Evolutionary conservation across 2,888 invertebrate genomes (phyloP), one percentile per base, ranked within the genome.

Genomic region (Tigriopus californicus): DNA sequence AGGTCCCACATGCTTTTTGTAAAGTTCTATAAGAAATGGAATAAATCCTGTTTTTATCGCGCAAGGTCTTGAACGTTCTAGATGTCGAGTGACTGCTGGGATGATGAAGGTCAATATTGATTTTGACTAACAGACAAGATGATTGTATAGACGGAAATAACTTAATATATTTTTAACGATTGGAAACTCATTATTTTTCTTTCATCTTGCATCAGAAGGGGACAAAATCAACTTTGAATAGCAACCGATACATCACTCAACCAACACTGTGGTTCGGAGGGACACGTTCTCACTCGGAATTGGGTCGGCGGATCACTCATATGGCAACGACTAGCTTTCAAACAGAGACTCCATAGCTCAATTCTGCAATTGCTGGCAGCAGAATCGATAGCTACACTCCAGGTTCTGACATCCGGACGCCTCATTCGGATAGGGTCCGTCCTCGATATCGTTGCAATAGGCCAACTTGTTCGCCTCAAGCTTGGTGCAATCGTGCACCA

Each of bases 371-470:
- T 18, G 41, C 41, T 54, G 62, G 53, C 67, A 67, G 61, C 67
- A 67, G 15, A 61, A 61, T 44, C 65, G 62, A 8, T 61, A n/a
- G 4, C 63, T 62, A 24, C 63, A 64, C 42, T 63, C 65, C 20
- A 67, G 53, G 55, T 67, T 67, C 41, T 66, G 65, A 61, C 67
- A 67, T 3, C 67, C 67, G 52, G 66, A 66, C 18, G 67, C 66
- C 40, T 61, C 55, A 0, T 61, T 48, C 8, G 65, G 64, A 59
- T 65, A 65, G 12, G 67, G 67, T 1, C 67, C 67, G 47, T 67
- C 65, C 18, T 58, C n/a, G 18, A 67, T 65, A 47, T 62, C 61
- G 60, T 66, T 64, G 59, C 67, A 67, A 60, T 67, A 67, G 56
- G 56, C 66, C 10, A 67, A 60, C 42, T 65, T 64, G 22, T 66